Base-by-base conservation (phyloP, 2,113 vertebrate genomes). In the Oryzias javanicus region DNA sequence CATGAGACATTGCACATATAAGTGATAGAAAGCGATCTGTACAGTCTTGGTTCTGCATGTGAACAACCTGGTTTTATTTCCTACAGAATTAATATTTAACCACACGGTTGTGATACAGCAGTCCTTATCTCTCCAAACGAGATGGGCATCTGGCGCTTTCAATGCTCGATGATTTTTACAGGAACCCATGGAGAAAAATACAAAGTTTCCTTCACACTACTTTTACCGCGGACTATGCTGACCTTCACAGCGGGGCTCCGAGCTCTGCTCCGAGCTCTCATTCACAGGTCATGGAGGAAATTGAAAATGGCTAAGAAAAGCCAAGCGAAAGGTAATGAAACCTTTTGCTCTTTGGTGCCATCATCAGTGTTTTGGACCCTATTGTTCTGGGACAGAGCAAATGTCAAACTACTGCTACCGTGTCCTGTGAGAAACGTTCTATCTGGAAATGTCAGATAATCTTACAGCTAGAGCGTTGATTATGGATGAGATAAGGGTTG, bases 61-160 rank as follows among this genome's bases (percentile, higher is more conserved):
- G 44, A 46, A 14, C 1, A 1, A 5, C 47, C n/a, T 19, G 20
- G 60, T 64, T 72, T 61, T 55, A 65, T 83, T 46, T 72, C 78
- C 56, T 76, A 51, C 66, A 74, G 78, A 76, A 79, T 77, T 66
- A 59, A 2, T 22, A 22, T 22, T 61, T 78, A 67, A 10, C 41
- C 27, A 49, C 8, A 1, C 51, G 50, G 64, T 56, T 78, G 53
- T 76, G 66, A 59, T 15, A 67, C 72, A 58, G 71, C 49, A 64
- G 60, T 27, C 55, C 79, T 81, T 87, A 89, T 87, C 81, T 79
- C 64, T 53, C 53, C 42, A 74, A 87, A 86, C 77, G 80, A 86
- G 82, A 71, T 54, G 56, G 79, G 85, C 83, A 81, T 78, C 83
- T 80, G 78, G 81, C 83, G 35, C 82, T 83, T 75, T 18, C 13